Evolutionary conservation across 2,113 vertebrate species (phyloP), one percentile per base, ranked within the genome.

Genomic region (Scalopus aquaticus): DNA sequence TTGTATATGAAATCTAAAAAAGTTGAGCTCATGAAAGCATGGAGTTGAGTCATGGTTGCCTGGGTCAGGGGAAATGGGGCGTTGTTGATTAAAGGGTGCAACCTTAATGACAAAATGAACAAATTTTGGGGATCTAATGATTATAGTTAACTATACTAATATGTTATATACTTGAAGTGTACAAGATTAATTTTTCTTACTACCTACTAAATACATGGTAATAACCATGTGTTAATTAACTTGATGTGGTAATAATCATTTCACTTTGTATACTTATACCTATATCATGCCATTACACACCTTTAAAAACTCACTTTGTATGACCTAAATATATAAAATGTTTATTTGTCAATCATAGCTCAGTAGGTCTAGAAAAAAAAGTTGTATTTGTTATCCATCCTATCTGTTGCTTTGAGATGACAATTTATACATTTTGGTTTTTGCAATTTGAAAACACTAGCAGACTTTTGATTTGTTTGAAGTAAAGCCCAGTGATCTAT

Each of bases 381-480:
- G 7, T 20, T 32, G 1, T 39, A 0, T 56, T 74, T 54, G 3
- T 46, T 26, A 22, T 35, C 58, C 60, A 56, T 37, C 37, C 20
- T 89, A 10, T 74, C 8, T 81, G 51, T 4, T 80, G 32, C n/a
- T 80, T n/a, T 37, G 20, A 42, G 44, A 56, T 22, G 19, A 54
- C 26, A 39, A 56, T 26, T 30, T 62, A 83, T 37, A 80, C 4
- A 32, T 35, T 49, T 93, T 13, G 5, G 42, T 35, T 67, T 89
- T 90, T 76, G 15, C 64, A 62, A 76, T 56, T n/a, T 15, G 67
- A 35, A 91, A 56, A 69, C 51, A 42, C 6, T 39, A 35, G 11
- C 24, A 69, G 16, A 84, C 17, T 92, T 90, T 83, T 54, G 49
- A 93, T 60, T 79, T 73, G 5, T 89, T 94, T 62, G 62, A 92